Percentiles rank a stretch among this genome's conserved stretches.
Conservation (phyloP, 1,140 invertebrate genomes). For the Lasioglossum baleicum region DNA sequence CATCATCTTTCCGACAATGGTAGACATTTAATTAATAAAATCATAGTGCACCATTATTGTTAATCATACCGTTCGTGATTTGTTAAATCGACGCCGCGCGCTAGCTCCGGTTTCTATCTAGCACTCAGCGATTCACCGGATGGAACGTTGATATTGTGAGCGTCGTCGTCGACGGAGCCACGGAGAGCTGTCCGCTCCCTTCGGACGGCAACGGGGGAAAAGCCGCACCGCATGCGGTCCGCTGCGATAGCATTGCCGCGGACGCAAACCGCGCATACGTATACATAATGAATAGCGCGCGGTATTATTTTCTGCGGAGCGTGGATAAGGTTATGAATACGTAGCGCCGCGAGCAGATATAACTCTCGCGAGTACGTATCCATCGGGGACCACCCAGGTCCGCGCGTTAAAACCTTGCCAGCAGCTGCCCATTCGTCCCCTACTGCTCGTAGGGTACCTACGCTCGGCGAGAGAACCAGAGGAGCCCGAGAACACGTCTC, state of each 20-base stretch:
- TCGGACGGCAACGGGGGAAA: constrained; percentile 21
- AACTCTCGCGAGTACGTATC: constrained; percentile 47
- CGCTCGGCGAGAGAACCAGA: constrained; percentile 9
- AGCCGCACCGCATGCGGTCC: constrained; percentile 35
- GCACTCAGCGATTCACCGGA: constrained; percentile 37
- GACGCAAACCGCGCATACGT: background rate
- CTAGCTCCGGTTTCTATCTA: background rate
- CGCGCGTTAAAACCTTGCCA: constrained; percentile 49
- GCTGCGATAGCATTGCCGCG: background rate
- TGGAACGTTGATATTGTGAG: background rate
- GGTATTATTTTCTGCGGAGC: constrained; percentile 66
- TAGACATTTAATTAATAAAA: too few relatives aligned
- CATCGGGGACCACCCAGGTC: constrained; percentile 63
- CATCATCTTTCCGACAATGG: too few relatives aligned
- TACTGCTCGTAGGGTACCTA: constrained; percentile 22
- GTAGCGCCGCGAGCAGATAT: constrained; percentile 61
- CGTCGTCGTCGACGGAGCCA: constrained; percentile 41
- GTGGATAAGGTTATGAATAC: constrained; percentile 67
- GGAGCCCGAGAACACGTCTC: background rate
- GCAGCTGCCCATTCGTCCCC: constrained; percentile 52
- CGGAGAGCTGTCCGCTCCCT: constrained; percentile 25
- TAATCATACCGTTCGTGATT: background rate
- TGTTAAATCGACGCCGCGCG: constrained; percentile 11
- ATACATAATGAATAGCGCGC: constrained; percentile 61
- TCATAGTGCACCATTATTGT: too few relatives aligned